phyloP scores from a whole-genome alignment of 2,888 invertebrate genomes.

The Disparrhopalites patrizii region DNA sequence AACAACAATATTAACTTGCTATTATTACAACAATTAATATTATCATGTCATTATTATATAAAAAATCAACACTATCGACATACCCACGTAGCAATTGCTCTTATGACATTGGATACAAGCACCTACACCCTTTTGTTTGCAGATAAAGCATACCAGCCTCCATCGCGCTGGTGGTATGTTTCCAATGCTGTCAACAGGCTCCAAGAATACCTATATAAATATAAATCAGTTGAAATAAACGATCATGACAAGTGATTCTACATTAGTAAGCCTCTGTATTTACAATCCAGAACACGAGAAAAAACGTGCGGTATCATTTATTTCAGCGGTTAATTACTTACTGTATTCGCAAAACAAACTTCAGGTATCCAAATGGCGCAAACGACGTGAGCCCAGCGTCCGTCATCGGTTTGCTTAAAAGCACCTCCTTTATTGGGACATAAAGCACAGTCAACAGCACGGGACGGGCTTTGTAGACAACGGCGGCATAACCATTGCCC shows the following conservation, averaged over 20 bases:
- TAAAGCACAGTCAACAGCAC: constrained; percentile 93
- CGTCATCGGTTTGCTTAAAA: constrained; percentile 94
- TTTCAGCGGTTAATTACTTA: too few relatives aligned
- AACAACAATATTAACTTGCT: too few relatives aligned
- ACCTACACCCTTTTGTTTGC: constrained; percentile 85
- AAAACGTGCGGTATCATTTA: too few relatives aligned
- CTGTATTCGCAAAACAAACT: constrained; percentile 94
- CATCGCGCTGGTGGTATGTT: constrained; percentile 93
- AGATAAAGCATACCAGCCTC: constrained; percentile 95
- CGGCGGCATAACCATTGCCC: constrained; percentile 97
- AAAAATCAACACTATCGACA: too few relatives aligned
- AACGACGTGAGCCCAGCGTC: constrained; percentile 97
- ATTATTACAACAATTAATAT: too few relatives aligned
- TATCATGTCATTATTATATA: too few relatives aligned
- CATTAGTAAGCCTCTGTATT: too few relatives aligned
- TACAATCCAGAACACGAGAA: too few relatives aligned
- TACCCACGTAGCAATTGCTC: constrained; percentile 80
- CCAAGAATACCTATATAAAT: constrained; percentile 65
- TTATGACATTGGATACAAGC: constrained; percentile 99
- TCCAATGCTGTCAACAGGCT: constrained; percentile 96
- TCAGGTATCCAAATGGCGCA: constrained; percentile 99
- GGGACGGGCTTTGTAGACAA: constrained; percentile 92
- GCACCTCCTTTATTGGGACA: constrained; percentile 98
- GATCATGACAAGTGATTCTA: neutral
- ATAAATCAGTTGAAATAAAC: constrained; percentile 1